These are phyloP conservation scores for Penaeus monodon DNA, from an alignment of 2,888 invertebrate genomes.

Conservation along the genomic window DNA sequence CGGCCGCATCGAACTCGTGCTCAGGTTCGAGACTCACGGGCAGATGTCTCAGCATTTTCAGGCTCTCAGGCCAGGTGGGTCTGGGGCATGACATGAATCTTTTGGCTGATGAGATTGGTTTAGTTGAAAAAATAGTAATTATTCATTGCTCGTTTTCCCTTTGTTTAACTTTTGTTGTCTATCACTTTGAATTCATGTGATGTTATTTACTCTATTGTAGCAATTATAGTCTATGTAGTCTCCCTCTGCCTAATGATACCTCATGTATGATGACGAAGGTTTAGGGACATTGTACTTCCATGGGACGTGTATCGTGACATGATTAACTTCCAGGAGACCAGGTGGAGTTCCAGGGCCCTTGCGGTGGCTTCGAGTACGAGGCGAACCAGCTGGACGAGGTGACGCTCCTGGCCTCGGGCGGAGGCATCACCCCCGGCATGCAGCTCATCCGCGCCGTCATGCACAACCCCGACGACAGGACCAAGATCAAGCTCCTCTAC, in stretches of 20 bases:
- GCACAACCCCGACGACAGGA: constrained; percentile 55
- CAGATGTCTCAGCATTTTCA: constrained; percentile 53
- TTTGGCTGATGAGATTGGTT: neutral
- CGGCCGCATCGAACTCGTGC: constrained; percentile 54
- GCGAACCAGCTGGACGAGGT: constrained; percentile 60
- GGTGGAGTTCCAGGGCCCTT: constrained; percentile 64
- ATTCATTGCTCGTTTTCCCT: too few relatives aligned
- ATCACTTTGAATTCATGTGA: too few relatives aligned
- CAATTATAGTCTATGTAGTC: neutral
- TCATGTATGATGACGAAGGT: neutral
- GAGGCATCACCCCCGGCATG: constrained; percentile 64
- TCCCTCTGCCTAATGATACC: neutral
- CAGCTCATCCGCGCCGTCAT: constrained; percentile 63
- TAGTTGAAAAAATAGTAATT: too few relatives aligned
- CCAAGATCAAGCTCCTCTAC: constrained; percentile 60
- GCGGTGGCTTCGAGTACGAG: constrained; percentile 65
- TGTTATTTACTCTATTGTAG: too few relatives aligned
- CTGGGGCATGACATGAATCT: neutral
- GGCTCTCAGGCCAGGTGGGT: constrained; percentile 52
- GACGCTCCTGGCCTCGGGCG: constrained; percentile 63
- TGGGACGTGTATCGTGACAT: neutral
- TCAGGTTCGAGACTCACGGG: constrained; percentile 59
- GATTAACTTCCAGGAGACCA: constrained; percentile 50
- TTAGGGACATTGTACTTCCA: neutral
- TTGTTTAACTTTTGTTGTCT: too few relatives aligned